Percentiles rank a stretch among this genome's conserved stretches.
Evolutionary conservation across 2,888 invertebrate species (phyloP).

Genomic region (Hedya salicella): DNA sequence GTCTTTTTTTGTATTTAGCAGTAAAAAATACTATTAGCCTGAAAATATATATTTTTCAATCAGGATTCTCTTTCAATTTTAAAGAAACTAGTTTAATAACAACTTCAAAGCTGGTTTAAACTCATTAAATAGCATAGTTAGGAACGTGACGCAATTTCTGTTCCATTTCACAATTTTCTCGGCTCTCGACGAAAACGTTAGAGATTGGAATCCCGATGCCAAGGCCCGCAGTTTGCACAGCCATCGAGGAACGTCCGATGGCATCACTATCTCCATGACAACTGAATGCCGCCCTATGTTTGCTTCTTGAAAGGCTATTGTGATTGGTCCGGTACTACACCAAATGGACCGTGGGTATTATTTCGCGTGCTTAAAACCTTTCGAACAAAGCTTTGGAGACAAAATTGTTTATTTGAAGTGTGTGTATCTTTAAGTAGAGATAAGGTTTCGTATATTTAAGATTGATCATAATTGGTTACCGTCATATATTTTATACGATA

Average conservation of each 20-base stretch:
- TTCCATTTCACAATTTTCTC: slow-evolving; percentile 38
- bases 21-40: background rate
- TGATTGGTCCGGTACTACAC: slow-evolving; percentile 21
- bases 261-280: slow-evolving; percentile 59
- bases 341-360: slow-evolving; percentile 29
- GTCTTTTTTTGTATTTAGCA: no score
- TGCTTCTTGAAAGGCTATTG: slow-evolving; percentile 48
- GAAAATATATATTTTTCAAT: background rate
- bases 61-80: background rate
- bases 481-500: no score
- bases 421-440: no score
- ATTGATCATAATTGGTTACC: no score
- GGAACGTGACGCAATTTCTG: slow-evolving; percentile 37
- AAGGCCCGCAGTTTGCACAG: slow-evolving; percentile 66
- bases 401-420: background rate
- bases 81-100: slow-evolving; percentile 21
- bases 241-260: slow-evolving; percentile 68
- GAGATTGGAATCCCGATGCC: slow-evolving; percentile 60
- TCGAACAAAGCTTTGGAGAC: slow-evolving; percentile 15
- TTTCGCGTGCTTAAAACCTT: slow-evolving; percentile 13
- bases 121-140: slow-evolving; percentile 45
- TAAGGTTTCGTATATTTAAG: no score
- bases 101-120: slow-evolving; percentile 45
- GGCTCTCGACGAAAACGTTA: slow-evolving; percentile 62
- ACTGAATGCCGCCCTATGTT: slow-evolving; percentile 55